These are phyloP conservation scores for Diplolepis rosae DNA, from an alignment of 2,888 invertebrate genomes.

Conservation along the genomic window DNA sequence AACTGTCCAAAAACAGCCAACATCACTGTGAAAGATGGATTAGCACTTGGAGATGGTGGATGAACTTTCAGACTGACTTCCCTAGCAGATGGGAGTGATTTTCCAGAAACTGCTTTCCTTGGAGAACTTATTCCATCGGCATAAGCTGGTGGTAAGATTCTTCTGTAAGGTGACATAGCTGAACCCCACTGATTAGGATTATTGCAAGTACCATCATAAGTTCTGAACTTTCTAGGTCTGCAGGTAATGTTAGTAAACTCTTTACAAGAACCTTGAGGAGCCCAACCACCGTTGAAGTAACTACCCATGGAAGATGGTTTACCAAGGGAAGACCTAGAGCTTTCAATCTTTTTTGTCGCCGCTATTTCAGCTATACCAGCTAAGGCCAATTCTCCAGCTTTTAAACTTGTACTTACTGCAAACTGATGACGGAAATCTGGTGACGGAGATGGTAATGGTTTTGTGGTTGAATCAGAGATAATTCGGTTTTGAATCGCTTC, in stretches of 20 bases:
- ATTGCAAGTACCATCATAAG: constrained; percentile 86
- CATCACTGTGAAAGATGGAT: constrained; percentile 87
- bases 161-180: constrained; percentile 83
- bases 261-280: constrained; percentile 55
- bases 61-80: constrained; percentile 84
- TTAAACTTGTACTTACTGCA: constrained; percentile 79
- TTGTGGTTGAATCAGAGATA: constrained; percentile 75
- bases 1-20: constrained; percentile 93
- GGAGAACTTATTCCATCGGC: constrained; percentile 83
- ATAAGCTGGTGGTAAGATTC: constrained; percentile 84
- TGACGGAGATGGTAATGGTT: constrained; percentile 76
- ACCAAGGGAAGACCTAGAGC: constrained; percentile 66
- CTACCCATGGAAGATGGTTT: constrained; percentile 59
- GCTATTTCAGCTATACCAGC: constrained; percentile 82
- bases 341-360: constrained; percentile 79
- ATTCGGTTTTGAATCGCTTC: constrained; percentile 77
- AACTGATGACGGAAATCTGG: constrained; percentile 84
- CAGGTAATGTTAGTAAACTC: constrained; percentile 55
- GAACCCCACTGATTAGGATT: constrained; percentile 82
- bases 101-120: constrained; percentile 76
- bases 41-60: constrained; percentile 82
- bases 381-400: constrained; percentile 79
- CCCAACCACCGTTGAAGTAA: constrained; percentile 64
- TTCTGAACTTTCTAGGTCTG: constrained; percentile 76
- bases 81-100: constrained; percentile 82